These are phyloP conservation scores for Listronotus bonariensis DNA, from an alignment of 1,140 invertebrate species.

Conservation along the genomic window DNA sequence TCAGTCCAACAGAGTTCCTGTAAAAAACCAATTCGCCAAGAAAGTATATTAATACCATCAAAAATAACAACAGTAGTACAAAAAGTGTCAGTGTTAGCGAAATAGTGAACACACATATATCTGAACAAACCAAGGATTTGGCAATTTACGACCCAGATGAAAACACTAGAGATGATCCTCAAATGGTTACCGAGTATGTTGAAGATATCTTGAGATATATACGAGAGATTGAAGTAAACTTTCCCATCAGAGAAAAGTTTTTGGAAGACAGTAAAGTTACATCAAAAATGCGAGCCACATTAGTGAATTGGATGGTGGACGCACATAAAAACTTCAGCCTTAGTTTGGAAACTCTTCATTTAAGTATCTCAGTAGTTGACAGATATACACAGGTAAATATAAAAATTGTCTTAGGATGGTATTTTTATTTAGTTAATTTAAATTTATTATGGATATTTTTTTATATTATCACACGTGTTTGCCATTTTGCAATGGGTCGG, in stretches of 20 bases:
- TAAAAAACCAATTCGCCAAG: slow-evolving; percentile 4
- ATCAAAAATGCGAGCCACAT: slow-evolving; percentile 83
- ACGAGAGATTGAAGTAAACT: slow-evolving; percentile 69
- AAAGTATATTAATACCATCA: slow-evolving; percentile 10
- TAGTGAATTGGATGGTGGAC: slow-evolving; percentile 94
- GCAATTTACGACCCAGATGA: slow-evolving; percentile 61
- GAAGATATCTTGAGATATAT: slow-evolving; percentile 86
- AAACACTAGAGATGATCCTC: slow-evolving; percentile 73
- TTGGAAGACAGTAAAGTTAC: slow-evolving; percentile 71
- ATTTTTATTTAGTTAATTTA: no score
- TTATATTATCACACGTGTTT: no score
- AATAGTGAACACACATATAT: background rate
- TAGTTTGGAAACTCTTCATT: slow-evolving; percentile 88
- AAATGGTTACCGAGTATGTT: slow-evolving; percentile 79
- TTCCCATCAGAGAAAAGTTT: slow-evolving; percentile 65
- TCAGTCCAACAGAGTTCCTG: background rate
- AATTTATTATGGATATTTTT: no score
- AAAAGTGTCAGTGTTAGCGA: background rate
- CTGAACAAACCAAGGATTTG: slow-evolving; percentile 19
- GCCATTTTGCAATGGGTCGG: no score
- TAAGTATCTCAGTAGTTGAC: slow-evolving; percentile 88
- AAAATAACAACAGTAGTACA: background rate
- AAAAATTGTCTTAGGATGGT: background rate
- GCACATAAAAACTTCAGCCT: slow-evolving; percentile 88
- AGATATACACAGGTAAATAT: slow-evolving; percentile 82